A percentile compares a stretch with the other conserved stretches of the same genome.
Conservation (phyloP, 2,113 vertebrate genomes). For the Mixornis gularis region DNA sequence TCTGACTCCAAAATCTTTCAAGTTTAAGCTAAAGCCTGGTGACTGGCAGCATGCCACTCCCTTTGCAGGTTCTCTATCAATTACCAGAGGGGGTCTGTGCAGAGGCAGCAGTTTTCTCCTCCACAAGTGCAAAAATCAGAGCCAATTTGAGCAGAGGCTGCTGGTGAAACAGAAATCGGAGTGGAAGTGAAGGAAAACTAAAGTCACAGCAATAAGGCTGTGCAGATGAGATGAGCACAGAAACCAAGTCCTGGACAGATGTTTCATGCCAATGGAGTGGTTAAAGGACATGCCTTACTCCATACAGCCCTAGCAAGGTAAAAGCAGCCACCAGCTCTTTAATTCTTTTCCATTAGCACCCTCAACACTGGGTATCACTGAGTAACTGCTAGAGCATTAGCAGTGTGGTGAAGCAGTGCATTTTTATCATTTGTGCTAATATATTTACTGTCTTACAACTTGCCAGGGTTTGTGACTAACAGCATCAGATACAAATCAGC, state of each 20-base stretch:
- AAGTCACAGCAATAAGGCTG: neutral
- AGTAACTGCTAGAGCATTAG: neutral
- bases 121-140: neutral
- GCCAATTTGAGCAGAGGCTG: neutral
- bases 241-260: neutral
- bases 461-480: neutral
- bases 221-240: neutral
- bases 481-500: neutral
- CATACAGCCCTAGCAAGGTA: neutral
- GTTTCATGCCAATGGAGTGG: neutral
- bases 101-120: neutral
- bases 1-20: neutral
- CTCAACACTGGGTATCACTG: neutral
- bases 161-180: neutral
- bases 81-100: neutral
- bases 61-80: neutral
- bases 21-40: neutral
- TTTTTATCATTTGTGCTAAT: neutral
- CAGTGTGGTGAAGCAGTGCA: neutral
- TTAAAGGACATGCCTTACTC: neutral
- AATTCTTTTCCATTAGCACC: neutral
- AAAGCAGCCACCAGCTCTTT: neutral
- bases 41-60: neutral
- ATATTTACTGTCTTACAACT: neutral
- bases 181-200: neutral